Percentiles rank a stretch among this genome's conserved stretches.
phyloP scores from a whole-genome alignment of 2,797 vertebrate genomes.

The Crocodylus rhombifer region DNA sequence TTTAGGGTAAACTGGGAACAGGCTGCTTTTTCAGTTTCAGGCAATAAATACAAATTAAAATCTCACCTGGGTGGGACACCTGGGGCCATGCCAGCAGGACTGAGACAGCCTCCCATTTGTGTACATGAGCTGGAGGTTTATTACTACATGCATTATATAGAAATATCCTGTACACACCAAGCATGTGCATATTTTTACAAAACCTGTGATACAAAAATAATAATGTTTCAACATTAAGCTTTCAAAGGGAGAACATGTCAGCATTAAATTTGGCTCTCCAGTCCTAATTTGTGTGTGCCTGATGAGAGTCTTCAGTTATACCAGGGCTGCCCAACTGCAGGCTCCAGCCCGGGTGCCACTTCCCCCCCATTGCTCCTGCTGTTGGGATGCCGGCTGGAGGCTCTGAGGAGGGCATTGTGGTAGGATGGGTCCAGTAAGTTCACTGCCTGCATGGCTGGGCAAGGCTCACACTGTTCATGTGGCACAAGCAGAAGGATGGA shows the following conservation, averaged over 20 bases:
- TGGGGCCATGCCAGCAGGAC: background rate
- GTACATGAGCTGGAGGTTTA: background rate
- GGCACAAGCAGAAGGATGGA: too few species aligned
- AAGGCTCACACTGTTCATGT: too few species aligned
- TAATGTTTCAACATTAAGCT: background rate
- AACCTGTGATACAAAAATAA: background rate
- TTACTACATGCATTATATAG: background rate
- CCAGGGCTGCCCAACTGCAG: too few species aligned
- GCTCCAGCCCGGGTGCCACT: too few species aligned
- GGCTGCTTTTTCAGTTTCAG: background rate
- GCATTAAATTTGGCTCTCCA: background rate
- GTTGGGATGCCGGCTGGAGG: too few species aligned
- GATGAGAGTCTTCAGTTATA: background rate
- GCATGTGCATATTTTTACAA: background rate
- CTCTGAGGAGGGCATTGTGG: too few species aligned
- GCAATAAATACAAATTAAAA: background rate
- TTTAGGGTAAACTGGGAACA: conserved; percentile 46
- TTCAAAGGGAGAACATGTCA: background rate
- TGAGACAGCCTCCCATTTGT: background rate
- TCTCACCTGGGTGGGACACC: background rate
- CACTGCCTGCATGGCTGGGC: too few species aligned
- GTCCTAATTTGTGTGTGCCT: too few species aligned
- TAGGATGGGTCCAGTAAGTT: too few species aligned
- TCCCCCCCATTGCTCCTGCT: too few species aligned
- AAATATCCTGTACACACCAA: background rate